Evolutionary conservation across 2,888 invertebrate genomes (phyloP), one percentile per base, ranked within the genome.

Genomic region (Anorthoa munda): DNA sequence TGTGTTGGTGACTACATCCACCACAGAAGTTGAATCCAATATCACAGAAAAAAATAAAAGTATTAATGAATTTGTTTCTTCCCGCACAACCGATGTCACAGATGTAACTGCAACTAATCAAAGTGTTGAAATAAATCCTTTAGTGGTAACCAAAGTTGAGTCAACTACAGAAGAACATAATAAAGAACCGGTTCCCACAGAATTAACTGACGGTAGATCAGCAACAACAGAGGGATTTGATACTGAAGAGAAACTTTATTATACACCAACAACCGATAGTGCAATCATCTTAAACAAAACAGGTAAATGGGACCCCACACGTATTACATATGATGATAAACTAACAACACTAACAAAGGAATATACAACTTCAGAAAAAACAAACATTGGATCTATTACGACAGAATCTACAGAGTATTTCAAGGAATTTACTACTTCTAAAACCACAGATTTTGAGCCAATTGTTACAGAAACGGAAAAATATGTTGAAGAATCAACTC

Each of bases 351-450:
- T 15, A 46, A 18, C 46, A 61, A 50, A 81, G 1, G n/a, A 56
- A 18, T 39, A 51, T 21, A 45, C 39, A 15, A 21, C 31, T 60
- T 55, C 67, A 21, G 46, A 64, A 58, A 81, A 39, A n/a, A 63
- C 26, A 12, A 53, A 81, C 21, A 26, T 63, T 39, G 81, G 15
- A 39, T 51, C 60, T 15, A n/a, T 61, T 39, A 75, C 55, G 31
- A 56, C 50, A 15, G 70, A 69, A 31, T 21, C 60, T 65, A 53
- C 39, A 50, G n/a, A 74, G 12, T 51, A 81, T 77, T 17, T 21
- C 3, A 58, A 53, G n/a, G 58, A 77, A n/a, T 56, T 81, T 21
- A 50, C 53, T 23, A 23, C 64, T 56, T 46, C 39, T 23, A 45
- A 60, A 69, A 46, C 13, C 2, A 69, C 71, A 31, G 59, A 67